Percentiles rank a stretch among this genome's conserved stretches.
These are phyloP conservation scores for Cryptus viduatorius DNA, from an alignment of 2,888 invertebrate species.

Conservation along the genomic window DNA sequence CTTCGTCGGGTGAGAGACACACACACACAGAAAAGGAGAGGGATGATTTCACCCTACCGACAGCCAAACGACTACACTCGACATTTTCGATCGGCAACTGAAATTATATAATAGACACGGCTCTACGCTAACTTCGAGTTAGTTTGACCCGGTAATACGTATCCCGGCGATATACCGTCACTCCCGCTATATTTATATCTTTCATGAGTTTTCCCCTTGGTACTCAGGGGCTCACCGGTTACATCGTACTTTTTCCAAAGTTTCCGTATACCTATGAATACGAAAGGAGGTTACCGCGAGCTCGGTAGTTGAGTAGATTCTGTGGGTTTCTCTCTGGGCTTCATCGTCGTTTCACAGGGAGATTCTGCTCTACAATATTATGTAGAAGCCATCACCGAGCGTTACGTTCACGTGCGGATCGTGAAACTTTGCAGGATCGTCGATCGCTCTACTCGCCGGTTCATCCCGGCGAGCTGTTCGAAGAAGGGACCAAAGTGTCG, in stretches of 20 bases:
- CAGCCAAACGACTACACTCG: conserved; percentile 36
- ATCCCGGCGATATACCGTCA: background rate
- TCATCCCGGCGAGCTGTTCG: conserved; percentile 20
- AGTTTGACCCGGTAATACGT: conserved; percentile 28
- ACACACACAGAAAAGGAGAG: background rate
- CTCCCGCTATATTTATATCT: background rate
- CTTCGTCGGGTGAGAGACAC: background rate
- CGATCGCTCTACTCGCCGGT: conserved; percentile 18
- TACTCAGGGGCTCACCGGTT: conserved; percentile 23
- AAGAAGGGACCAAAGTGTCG: conserved; percentile 44
- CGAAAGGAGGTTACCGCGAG: conserved; percentile 36
- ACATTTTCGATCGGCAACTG: conserved; percentile 35
- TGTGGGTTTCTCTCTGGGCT: conserved; percentile 11
- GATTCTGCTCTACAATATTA: conserved; percentile 25
- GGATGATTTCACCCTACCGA: conserved; percentile 2
- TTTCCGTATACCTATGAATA: conserved; percentile 44
- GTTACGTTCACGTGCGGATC: conserved; percentile 43
- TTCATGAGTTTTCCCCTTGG: background rate
- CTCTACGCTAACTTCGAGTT: conserved; percentile 30
- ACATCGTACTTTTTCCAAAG: conserved; percentile 28
- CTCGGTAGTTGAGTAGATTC: conserved; percentile 7
- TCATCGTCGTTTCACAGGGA: background rate
- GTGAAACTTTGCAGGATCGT: conserved; percentile 48
- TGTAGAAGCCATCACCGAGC: conserved; percentile 2
- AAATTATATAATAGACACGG: conserved; percentile 32